These are phyloP conservation scores for Trichosurus vulpecula DNA, from an alignment of 2,797 vertebrate genomes.

Conservation along the genomic window DNA sequence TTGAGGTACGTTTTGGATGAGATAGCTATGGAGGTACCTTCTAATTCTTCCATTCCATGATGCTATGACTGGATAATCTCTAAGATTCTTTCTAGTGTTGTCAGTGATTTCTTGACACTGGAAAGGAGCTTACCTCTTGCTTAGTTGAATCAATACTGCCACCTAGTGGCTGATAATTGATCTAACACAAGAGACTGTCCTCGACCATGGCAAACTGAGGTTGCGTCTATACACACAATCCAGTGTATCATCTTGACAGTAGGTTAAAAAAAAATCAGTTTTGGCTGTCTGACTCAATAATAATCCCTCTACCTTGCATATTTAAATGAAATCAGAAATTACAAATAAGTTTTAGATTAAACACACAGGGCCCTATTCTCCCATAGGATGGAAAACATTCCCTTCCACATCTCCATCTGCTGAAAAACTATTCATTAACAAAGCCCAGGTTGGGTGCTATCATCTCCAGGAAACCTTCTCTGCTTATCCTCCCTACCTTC, in stretches of 20 bases:
- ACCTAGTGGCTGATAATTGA: not conserved
- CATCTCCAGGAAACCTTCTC: not conserved
- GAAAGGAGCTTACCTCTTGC: not conserved
- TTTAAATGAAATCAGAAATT: not conserved
- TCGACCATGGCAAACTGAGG: not conserved
- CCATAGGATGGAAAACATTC: not conserved
- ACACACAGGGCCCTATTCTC: not conserved
- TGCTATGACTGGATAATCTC: not conserved
- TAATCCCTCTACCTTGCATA: not conserved
- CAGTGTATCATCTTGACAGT: not conserved
- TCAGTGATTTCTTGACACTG: not conserved
- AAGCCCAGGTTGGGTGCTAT: not conserved
- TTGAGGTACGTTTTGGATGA: not conserved
- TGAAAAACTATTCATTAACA: not conserved
- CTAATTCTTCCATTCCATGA: not conserved
- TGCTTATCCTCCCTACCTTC: not conserved
- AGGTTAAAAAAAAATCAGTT: not conserved
- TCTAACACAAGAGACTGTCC: not conserved
- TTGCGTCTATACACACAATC: not conserved
- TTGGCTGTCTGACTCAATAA: not conserved
- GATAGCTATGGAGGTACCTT: not conserved
- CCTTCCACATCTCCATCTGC: not conserved
- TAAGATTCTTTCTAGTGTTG: not conserved
- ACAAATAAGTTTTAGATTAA: not conserved
- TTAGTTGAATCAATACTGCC: not conserved